Percentiles rank a stretch among this genome's conserved stretches.
These are phyloP conservation scores for Lepus oiostolus DNA, from an alignment of 2,797 vertebrate species.

Conservation along the genomic window DNA sequence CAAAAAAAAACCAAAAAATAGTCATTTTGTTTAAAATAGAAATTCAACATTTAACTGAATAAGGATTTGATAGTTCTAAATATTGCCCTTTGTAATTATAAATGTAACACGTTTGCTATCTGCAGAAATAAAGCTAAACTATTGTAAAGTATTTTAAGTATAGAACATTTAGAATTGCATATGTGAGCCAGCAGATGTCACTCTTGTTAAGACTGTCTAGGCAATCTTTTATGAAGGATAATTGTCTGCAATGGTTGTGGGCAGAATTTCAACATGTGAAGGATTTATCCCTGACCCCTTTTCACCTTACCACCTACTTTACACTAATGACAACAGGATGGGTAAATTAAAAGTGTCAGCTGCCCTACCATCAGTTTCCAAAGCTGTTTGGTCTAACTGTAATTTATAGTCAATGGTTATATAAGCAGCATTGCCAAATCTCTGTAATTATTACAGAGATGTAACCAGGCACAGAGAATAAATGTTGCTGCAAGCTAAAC, in stretches of 20 bases:
- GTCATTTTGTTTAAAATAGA: slow-evolving; percentile 43
- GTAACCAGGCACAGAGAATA: slow-evolving; percentile 82
- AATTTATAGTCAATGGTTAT: slow-evolving; percentile 83
- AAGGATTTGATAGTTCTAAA: background rate
- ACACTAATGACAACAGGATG: slow-evolving; percentile 79
- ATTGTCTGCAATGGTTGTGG: slow-evolving; percentile 63
- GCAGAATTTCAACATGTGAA: slow-evolving; percentile 75
- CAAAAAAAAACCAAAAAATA: slow-evolving; percentile 19
- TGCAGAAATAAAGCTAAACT: slow-evolving; percentile 23
- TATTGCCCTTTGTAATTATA: slow-evolving; percentile 26
- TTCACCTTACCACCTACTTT: slow-evolving; percentile 79
- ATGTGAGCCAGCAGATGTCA: slow-evolving; percentile 87
- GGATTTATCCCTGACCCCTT: slow-evolving; percentile 78
- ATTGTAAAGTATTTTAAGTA: background rate
- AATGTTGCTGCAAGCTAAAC: slow-evolving; percentile 82
- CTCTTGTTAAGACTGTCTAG: slow-evolving; percentile 80
- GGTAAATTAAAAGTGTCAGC: slow-evolving; percentile 82
- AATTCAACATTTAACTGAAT: slow-evolving; percentile 15
- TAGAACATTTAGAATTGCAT: background rate
- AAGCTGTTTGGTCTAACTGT: slow-evolving; percentile 69
- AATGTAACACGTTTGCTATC: slow-evolving; percentile 12
- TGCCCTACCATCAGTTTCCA: slow-evolving; percentile 75
- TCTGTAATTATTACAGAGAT: slow-evolving; percentile 83
- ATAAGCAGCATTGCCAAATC: slow-evolving; percentile 80
- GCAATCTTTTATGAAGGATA: slow-evolving; percentile 69